Evolutionary conservation across 2,797 vertebrate genomes (phyloP).

Genomic region (Merluccius polli): DNA sequence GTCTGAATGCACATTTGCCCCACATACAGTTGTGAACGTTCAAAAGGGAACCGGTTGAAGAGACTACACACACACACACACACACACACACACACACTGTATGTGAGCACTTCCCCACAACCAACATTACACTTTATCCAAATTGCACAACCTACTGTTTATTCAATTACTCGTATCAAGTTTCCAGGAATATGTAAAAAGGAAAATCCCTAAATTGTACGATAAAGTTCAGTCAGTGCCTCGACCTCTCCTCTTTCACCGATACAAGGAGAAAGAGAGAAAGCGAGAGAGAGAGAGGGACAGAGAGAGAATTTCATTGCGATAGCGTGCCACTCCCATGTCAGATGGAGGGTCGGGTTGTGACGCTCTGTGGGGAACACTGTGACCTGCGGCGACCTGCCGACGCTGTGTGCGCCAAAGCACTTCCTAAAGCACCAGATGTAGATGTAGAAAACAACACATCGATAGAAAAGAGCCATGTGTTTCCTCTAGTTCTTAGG

Average conservation of each 20-base stretch:
- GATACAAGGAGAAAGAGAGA: neutral
- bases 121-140: neutral
- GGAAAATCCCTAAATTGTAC: slow-evolving; percentile 19
- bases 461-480: neutral
- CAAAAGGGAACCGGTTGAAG: neutral
- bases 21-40: slow-evolving; percentile 23
- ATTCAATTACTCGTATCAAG: neutral
- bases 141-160: slow-evolving; percentile 11
- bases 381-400: slow-evolving; percentile 15
- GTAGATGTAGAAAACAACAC: slow-evolving; percentile 10
- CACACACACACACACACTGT: neutral
- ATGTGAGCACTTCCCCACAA: neutral
- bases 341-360: slow-evolving; percentile 16
- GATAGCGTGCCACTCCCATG: slow-evolving; percentile 17
- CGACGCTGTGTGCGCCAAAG: neutral
- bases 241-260: neutral
- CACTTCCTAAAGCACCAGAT: slow-evolving; percentile 17
- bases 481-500: neutral
- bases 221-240: neutral
- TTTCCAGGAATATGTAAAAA: neutral
- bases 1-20: slow-evolving; percentile 28
- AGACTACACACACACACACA: neutral
- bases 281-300: neutral
- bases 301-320: slow-evolving; percentile 8
- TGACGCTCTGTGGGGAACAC: slow-evolving; percentile 28